Evolutionary conservation across 2,888 invertebrate species (phyloP), one percentile per base, ranked within the genome.

Genomic region (Archips crataeganus): DNA sequence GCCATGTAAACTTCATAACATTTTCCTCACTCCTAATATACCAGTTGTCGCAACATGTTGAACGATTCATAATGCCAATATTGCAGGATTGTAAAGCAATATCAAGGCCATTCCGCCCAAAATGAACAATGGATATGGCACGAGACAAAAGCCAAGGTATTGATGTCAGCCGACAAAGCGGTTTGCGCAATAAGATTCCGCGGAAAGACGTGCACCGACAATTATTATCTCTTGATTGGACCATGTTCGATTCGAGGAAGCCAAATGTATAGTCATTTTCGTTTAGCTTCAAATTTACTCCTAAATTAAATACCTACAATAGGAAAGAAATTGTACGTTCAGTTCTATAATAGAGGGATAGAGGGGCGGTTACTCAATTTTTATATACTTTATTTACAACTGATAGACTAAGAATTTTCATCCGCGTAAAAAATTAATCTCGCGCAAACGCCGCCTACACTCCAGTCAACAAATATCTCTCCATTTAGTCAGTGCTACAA

Each of bases 161-260:
- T 90, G 91, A 92, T 89, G 90, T 84, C 85, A 81, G 85, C 93
- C 93, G 91, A 93, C 94, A 91, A 92, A 92, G 93, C 92, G 88
- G 90, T 91, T 93, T 93, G 92, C 93, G 92, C 93, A 94, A 94
- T 93, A 88, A 88, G 89, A 93, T 94, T 94, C 94, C 92, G 84
- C 82, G 90, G 90, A 94, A 91, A 90, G 89, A 92, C 92, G 92
- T 92, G 93, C 84, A 91, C 90, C 89, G 93, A 90, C 93, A 91
- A 93, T 93, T 87, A 93, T 93, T 94, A 93, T 94, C 93, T 90
- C 80, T 82, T 84, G 88, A 93, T 93, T 92, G 86, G 85, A 83
- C 85, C 86, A 84, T 88, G 91, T 89, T 90, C 87, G 83, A 85
- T 93, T 92, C 93, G 84, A 81, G 83, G 93, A 93, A 92, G 80